Base-by-base conservation (phyloP, 2,797 vertebrate species). In the Melanotaenia parkinsoni region DNA sequence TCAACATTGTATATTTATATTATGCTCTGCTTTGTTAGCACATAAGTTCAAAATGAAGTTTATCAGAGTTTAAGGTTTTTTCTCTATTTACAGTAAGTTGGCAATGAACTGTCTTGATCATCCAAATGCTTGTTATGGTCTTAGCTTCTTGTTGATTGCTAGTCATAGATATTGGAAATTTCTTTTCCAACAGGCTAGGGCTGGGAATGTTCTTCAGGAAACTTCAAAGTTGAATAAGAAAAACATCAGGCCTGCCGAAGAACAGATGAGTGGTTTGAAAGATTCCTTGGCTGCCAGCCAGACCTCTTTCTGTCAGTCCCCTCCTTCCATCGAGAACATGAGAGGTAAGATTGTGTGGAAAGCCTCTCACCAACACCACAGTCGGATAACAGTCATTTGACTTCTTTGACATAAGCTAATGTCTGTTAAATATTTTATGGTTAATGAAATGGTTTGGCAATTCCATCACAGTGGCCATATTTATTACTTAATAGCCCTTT, bases 301-400 rank as follows among this genome's bases (percentile, higher is more conserved):
- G 35, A 51, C 65, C 24, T 73, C 89, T 68, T 76, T 90, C 54
- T 57, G 67, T 56, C 76, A 79, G n/a, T 88, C 88, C 3, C 9
- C 93, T 75, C 83, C 84, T 32, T 93, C 92, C 33, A 70, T 91
- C 22, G 96, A 98, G 86, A 93, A 77, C 30, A 94, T 96, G 92
- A 96, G 96, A 96, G 90, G 97, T 97, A 93, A 95, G 96, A 92
- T 57, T 40, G 40, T 51, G 50, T 66, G 60, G 30, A 79, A 63
- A 84, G 45, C 9, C 72, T 20, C 65, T 72, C 50, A 28, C 30
- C 37, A 33, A 28, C 35, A n/a, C 71, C 64, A 69, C 16, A 58
- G 57, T 79, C 83, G 70, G 63, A 83, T 76, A 70, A 83, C 51
- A 81, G 60, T 76, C 32, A 76, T 81, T 79, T 79, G 40, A 71